These are phyloP conservation scores for Symphodus melops DNA, from an alignment of 2,113 vertebrate species.

Conservation along the genomic window DNA sequence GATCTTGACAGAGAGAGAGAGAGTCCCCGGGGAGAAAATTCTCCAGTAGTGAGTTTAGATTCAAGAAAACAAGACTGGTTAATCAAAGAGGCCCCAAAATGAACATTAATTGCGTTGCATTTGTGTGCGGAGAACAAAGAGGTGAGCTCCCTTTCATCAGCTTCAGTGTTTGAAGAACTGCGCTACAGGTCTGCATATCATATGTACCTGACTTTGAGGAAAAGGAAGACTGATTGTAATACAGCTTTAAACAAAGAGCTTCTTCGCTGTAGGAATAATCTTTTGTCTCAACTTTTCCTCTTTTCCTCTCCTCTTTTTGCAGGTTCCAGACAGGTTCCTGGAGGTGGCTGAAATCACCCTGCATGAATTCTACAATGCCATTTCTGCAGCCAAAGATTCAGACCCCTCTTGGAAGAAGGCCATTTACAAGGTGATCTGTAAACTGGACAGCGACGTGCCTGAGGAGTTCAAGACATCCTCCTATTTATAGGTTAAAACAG, in stretches of 20 bases:
- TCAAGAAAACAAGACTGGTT: conserved; percentile 57
- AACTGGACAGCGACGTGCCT: conserved; percentile 94
- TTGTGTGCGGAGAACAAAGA: conserved; percentile 75
- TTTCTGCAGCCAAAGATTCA: conserved; percentile 89
- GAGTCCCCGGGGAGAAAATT: conserved; percentile 31
- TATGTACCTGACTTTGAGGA: conserved; percentile 44
- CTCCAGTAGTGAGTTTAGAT: conserved; percentile 21
- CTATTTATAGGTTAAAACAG: conserved; percentile 77
- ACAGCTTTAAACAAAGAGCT: neutral
- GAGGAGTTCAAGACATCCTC: conserved; percentile 90
- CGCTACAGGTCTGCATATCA: conserved; percentile 46
- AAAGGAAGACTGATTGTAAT: conserved; percentile 8
- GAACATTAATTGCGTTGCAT: conserved; percentile 69
- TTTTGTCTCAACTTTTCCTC: conserved; percentile 1
- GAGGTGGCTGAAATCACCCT: conserved; percentile 93
- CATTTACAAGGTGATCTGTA: conserved; percentile 99
- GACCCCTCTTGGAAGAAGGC: conserved; percentile 98
- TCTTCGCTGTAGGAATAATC: neutral
- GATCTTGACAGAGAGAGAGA: neutral
- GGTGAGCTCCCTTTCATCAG: conserved; percentile 69
- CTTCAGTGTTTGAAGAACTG: conserved; percentile 64
- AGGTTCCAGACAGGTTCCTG: conserved; percentile 94
- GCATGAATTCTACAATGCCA: conserved; percentile 93
- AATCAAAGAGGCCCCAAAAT: conserved; percentile 69
- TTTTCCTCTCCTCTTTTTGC: conserved; percentile 20